Percentiles rank a stretch among this genome's conserved stretches.
These are phyloP conservation scores for Melinopterus prodromus DNA, from an alignment of 2,888 invertebrate species.

Conservation along the genomic window DNA sequence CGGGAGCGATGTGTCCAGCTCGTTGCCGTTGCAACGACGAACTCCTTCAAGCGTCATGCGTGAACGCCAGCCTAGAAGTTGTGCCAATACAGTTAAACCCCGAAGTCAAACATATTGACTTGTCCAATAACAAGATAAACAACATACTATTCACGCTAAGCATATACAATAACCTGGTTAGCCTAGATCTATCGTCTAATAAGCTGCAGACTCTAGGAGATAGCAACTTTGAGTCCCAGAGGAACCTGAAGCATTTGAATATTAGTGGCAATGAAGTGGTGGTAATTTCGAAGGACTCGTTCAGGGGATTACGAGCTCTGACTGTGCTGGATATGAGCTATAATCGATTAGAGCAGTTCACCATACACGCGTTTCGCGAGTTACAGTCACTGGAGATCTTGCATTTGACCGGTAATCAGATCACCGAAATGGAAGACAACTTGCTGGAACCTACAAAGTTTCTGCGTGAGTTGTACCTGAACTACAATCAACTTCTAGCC, in stretches of 20 bases:
- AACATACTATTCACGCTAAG: conserved; percentile 80
- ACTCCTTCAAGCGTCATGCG: conserved; percentile 78
- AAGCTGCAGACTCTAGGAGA: conserved; percentile 81
- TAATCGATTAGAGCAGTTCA: conserved; percentile 79
- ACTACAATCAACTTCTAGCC: conserved; percentile 81
- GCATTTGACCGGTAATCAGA: conserved; percentile 78
- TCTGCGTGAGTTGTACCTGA: conserved; percentile 76
- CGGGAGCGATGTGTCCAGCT: conserved; percentile 71
- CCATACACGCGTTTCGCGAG: conserved; percentile 80
- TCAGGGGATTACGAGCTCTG: conserved; percentile 76
- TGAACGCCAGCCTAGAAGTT: conserved; percentile 80
- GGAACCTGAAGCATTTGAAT: conserved; percentile 77
- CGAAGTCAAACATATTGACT: conserved; percentile 81
- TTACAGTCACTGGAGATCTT: conserved; percentile 77
- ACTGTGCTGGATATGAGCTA: conserved; percentile 76
- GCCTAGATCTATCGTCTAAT: conserved; percentile 85
- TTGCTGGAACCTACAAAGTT: conserved; percentile 75
- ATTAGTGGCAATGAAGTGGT: conserved; percentile 79
- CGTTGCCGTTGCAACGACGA: conserved; percentile 85
- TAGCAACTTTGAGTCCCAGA: conserved; percentile 82
- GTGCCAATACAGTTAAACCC: conserved; percentile 92
- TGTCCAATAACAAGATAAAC: conserved; percentile 84
- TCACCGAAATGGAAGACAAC: conserved; percentile 76
- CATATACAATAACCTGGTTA: conserved; percentile 81
- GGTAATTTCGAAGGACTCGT: conserved; percentile 76